Evolutionary conservation across 2,797 vertebrate species (phyloP).

Genomic region (Danio jaintianensis): DNA sequence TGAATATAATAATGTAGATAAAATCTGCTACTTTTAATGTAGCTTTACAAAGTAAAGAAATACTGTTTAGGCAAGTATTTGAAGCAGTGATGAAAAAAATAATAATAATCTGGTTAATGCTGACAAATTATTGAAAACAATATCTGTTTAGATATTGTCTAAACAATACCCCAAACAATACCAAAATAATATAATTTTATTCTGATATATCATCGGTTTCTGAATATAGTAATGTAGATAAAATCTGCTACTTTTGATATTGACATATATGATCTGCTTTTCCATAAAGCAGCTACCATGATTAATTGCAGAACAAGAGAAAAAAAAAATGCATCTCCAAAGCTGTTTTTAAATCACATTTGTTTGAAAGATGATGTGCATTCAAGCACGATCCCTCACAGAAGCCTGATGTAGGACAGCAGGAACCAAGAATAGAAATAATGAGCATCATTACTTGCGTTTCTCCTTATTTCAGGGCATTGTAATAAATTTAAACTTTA

Average conservation of each 20-base stretch:
- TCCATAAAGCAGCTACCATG: neutral
- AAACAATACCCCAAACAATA: too few species aligned
- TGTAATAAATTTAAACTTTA: too few species aligned
- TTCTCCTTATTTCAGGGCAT: too few species aligned
- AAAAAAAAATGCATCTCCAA: neutral
- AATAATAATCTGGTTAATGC: too few species aligned
- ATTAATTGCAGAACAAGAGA: neutral
- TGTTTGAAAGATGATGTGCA: neutral
- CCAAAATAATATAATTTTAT: too few species aligned
- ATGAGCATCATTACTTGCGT: neutral
- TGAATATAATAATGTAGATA: neutral
- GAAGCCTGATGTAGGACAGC: slow-evolving; percentile 21
- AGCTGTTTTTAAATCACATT: neutral
- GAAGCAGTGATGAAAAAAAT: too few species aligned
- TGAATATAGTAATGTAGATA: neutral
- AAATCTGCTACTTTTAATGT: neutral
- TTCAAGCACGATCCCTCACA: slow-evolving; percentile 16
- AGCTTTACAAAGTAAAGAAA: too few species aligned
- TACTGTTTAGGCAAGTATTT: too few species aligned
- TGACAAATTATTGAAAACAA: too few species aligned
- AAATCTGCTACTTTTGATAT: neutral
- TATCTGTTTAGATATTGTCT: too few species aligned
- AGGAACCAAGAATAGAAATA: neutral
- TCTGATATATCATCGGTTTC: too few species aligned
- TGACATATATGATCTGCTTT: neutral